A percentile compares a stretch with the other conserved stretches of the same genome.
These are phyloP conservation scores for Narcine bancroftii DNA, from an alignment of 2,113 vertebrate species.

Conservation along the genomic window DNA sequence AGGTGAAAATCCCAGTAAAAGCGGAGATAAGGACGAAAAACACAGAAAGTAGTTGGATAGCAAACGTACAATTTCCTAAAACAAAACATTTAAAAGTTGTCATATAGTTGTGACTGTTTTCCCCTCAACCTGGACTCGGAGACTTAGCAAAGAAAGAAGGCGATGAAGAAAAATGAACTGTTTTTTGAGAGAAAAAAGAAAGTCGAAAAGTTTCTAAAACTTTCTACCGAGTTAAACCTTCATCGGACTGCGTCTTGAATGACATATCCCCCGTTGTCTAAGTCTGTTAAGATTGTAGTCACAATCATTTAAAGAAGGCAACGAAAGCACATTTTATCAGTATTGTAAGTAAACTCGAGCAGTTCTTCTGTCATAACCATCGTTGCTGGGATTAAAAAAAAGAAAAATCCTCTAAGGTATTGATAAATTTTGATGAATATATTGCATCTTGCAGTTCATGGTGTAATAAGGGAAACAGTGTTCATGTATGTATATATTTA, in stretches of 20 bases:
- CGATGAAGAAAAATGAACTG: conserved; percentile 27
- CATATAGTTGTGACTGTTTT: conserved; percentile 49
- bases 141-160: conserved; percentile 48
- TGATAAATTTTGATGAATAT: conserved; percentile 92
- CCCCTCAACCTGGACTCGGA: conserved; percentile 53
- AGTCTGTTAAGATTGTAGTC: conserved; percentile 87
- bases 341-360: conserved; percentile 99
- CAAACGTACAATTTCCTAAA: conserved; percentile 18
- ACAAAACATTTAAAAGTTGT: conserved; percentile 21
- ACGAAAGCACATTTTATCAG: conserved; percentile 92
- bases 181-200: conserved; percentile 43
- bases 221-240: conserved; percentile 51
- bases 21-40: conserved; percentile 97
- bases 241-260: conserved; percentile 73
- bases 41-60: conserved; percentile 82
- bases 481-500: conserved; percentile 99
- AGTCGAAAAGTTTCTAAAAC: conserved; percentile 44
- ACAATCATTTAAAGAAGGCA: conserved; percentile 62
- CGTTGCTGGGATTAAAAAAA: conserved; percentile 73
- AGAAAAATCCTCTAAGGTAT: conserved; percentile 58
- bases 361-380: conserved; percentile 87
- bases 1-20: conserved; percentile 93
- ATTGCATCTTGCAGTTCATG: conserved; percentile 82
- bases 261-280: conserved; percentile 70
- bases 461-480: conserved; percentile 98